Conservation (phyloP, 2,888 invertebrate species). For the Cyrtodaria siliqua region DNA sequence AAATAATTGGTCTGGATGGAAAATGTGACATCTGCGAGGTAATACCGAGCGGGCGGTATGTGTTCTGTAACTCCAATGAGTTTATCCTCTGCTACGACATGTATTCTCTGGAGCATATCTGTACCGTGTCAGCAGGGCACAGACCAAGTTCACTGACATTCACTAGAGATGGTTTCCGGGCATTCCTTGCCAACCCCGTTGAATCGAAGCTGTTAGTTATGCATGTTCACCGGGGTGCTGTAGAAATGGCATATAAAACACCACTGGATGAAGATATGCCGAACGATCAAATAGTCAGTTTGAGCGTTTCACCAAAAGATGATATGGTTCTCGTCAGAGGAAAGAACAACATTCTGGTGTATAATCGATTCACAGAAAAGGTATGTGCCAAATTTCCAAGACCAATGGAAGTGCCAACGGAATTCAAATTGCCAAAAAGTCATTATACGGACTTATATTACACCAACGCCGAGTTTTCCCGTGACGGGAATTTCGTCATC, state of each 20-base stretch:
- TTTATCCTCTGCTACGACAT: constrained; percentile 80
- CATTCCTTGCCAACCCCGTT: constrained; percentile 74
- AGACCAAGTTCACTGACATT: constrained; percentile 77
- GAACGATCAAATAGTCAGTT: constrained; percentile 63
- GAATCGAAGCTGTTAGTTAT: constrained; percentile 79
- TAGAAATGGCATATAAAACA: constrained; percentile 82
- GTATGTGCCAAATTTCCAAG: constrained; percentile 75
- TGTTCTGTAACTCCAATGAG: constrained; percentile 82
- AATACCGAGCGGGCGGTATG: constrained; percentile 78
- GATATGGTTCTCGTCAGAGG: constrained; percentile 74
- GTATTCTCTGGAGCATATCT: constrained; percentile 75
- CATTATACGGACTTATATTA: constrained; percentile 74
- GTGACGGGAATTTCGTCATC: constrained; percentile 81
- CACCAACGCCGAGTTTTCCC: constrained; percentile 81
- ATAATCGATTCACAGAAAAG: constrained; percentile 77
- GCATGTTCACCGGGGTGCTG: constrained; percentile 76
- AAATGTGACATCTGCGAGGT: constrained; percentile 78
- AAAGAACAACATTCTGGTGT: constrained; percentile 76
- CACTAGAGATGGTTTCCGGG: constrained; percentile 76
- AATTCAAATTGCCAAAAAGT: constrained; percentile 83
- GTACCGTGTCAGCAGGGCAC: constrained; percentile 73
- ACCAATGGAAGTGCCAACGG: constrained; percentile 80
- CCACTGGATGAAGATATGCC: constrained; percentile 73
- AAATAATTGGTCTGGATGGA: constrained; percentile 80
- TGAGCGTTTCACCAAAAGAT: constrained; percentile 75